These are phyloP conservation scores for Chloropsis cyanopogon DNA, from an alignment of 2,113 vertebrate species.

Conservation along the genomic window DNA sequence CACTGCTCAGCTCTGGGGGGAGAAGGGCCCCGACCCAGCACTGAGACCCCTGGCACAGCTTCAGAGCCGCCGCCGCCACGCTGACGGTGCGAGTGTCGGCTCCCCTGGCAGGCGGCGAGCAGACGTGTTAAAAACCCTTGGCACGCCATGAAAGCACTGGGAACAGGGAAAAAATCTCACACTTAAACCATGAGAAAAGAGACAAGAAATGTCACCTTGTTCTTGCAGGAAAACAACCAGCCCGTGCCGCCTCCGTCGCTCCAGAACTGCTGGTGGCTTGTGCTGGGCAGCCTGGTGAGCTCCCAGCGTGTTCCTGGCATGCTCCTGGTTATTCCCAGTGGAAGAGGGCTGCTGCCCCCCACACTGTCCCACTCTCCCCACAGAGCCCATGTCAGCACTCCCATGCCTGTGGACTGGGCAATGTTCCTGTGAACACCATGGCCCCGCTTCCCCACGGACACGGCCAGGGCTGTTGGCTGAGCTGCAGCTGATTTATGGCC, in stretches of 20 bases:
- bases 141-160: slow-evolving; percentile 42
- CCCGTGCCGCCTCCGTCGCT: rapidly evolving
- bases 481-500: slow-evolving; percentile 8
- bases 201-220: slow-evolving; percentile 61
- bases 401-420: neutral
- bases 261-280: neutral
- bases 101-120: slow-evolving; percentile 25
- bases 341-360: neutral
- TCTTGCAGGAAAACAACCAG: neutral
- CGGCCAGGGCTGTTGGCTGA: neutral
- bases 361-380: neutral
- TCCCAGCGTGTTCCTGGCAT: neutral
- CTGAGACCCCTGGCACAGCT: neutral
- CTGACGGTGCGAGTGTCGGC: neutral
- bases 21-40: neutral
- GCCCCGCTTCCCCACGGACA: neutral
- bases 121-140: slow-evolving; percentile 58
- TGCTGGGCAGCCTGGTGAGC: neutral
- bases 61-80: neutral
- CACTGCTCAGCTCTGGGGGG: neutral
- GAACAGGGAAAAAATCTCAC: slow-evolving; percentile 12
- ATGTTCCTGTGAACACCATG: neutral
- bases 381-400: neutral
- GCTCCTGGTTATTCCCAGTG: neutral
- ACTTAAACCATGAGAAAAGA: neutral